Evolutionary conservation across 2,113 vertebrate species (phyloP).

Genomic region (Sardina pilchardus): DNA sequence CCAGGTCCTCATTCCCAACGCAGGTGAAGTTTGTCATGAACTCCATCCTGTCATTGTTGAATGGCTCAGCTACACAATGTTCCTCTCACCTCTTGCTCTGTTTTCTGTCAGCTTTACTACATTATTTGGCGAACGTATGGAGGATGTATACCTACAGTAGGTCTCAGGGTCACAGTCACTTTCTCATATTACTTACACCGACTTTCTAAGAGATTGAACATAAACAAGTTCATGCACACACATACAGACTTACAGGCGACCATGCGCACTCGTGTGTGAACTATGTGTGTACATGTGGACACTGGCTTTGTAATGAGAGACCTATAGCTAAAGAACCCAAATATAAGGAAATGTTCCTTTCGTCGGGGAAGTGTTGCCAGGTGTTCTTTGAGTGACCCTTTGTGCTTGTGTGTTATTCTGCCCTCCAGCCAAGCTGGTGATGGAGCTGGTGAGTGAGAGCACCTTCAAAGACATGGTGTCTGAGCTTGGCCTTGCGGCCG

Average conservation of each 20-base stretch:
- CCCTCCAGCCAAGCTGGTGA: conserved; percentile 86
- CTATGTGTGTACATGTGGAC: not conserved
- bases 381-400: not conserved
- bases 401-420: conserved; percentile 18
- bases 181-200: not conserved
- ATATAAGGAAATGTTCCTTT: not conserved
- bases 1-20: conserved; percentile 87
- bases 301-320: not conserved
- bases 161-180: not conserved
- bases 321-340: conserved; percentile 8
- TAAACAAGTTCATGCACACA: not conserved
- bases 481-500: conserved; percentile 79
- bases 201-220: not conserved
- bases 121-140: not conserved
- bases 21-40: conserved; percentile 74
- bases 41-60: not conserved
- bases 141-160: not conserved
- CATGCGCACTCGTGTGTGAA: not conserved
- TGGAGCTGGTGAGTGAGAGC: conserved; percentile 82
- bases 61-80: not conserved
- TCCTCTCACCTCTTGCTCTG: not conserved
- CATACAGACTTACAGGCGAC: not conserved
- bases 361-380: not conserved
- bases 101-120: not conserved
- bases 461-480: conserved; percentile 82